Conservation (phyloP, 2,797 vertebrate species). For the Lagocephalus sceleratus region DNA sequence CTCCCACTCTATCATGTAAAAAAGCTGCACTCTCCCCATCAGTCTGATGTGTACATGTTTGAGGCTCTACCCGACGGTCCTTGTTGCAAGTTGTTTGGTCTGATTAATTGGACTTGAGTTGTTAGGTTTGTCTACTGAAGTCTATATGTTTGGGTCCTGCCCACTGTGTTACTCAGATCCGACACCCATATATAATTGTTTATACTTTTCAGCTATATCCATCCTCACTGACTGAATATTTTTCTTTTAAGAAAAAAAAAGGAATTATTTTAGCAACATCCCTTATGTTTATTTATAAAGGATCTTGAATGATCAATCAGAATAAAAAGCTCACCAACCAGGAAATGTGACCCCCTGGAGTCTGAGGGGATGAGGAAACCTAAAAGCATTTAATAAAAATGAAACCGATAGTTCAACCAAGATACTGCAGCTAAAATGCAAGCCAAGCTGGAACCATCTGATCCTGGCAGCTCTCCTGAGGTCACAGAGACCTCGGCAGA, state of each 20-base stretch:
- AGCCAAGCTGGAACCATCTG: slow-evolving; percentile 64
- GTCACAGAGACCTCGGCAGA: slow-evolving; percentile 70
- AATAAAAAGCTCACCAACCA: slow-evolving; percentile 56
- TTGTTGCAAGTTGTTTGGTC: too few species aligned
- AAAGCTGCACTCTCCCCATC: too few species aligned
- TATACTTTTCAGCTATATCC: not conserved
- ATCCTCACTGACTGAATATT: slow-evolving; percentile 1
- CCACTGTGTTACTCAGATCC: too few species aligned
- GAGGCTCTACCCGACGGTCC: too few species aligned
- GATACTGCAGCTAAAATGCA: slow-evolving; percentile 64
- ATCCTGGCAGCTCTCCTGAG: slow-evolving; percentile 63
- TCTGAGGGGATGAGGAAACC: slow-evolving; percentile 59
- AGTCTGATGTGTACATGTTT: too few species aligned
- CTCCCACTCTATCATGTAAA: too few species aligned
- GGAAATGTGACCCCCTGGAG: slow-evolving; percentile 45
- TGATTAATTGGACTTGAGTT: too few species aligned
- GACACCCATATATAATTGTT: too few species aligned
- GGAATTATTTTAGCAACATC: too few species aligned
- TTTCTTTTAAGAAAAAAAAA: too few species aligned
- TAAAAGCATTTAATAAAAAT: slow-evolving; percentile 71
- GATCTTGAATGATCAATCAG: slow-evolving; percentile 63
- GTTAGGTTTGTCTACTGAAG: too few species aligned
- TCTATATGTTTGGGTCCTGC: too few species aligned
- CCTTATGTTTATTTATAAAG: slow-evolving; percentile 16
- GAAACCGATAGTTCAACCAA: slow-evolving; percentile 63